Evolutionary conservation across 2,113 vertebrate genomes (phyloP), one percentile per base, ranked within the genome.

Genomic region (Misgurnus anguillicaudatus): DNA sequence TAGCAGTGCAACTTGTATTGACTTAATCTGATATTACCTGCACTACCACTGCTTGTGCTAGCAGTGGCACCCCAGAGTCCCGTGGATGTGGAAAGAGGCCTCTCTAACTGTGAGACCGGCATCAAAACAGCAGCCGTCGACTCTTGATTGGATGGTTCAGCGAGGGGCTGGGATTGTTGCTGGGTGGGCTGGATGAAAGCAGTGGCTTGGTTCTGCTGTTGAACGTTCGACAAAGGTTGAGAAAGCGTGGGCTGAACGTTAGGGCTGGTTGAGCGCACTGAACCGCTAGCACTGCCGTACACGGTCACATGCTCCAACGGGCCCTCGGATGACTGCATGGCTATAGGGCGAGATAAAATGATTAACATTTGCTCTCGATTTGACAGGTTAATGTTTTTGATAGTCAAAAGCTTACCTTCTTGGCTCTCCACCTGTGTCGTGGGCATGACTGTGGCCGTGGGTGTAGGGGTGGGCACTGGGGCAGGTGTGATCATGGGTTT

Each of bases 171-270:
- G 45, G 93, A 97, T 76, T 99, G 98, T 60, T 99, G 97, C 82
- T 99, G 98, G 1, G 98, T 99, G 31, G 98, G 98, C 71, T 99
- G 98, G 72, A 99, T 97, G 58, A 99, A 99, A 1, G 97, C 98
- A 3, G 98, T 99, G 0, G 97, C 94, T 84, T 99, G 97, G 0
- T 92, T 95, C 81, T 97, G 98, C 87, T 96, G 71, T 61, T 74
- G 98, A 68, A 95, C 92, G 1, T 90, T 95, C 47, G 98, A 83
- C 86, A 98, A 94, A 51, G 96, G 90, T 76, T 95, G 94, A 0
- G 95, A 88, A 53, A 97, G 88, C 0, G 95, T 94, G 0, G 94
- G 93, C 91, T 97, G 98, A 58, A 99, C 94, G 0, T 98, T 98
- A 45, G 98, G 98, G 83, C 98, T 99, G 57, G 98, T 96, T 19